These are phyloP conservation scores for Trematocara variabile DNA, from an alignment of 2,113 vertebrate genomes.

Conservation along the genomic window DNA sequence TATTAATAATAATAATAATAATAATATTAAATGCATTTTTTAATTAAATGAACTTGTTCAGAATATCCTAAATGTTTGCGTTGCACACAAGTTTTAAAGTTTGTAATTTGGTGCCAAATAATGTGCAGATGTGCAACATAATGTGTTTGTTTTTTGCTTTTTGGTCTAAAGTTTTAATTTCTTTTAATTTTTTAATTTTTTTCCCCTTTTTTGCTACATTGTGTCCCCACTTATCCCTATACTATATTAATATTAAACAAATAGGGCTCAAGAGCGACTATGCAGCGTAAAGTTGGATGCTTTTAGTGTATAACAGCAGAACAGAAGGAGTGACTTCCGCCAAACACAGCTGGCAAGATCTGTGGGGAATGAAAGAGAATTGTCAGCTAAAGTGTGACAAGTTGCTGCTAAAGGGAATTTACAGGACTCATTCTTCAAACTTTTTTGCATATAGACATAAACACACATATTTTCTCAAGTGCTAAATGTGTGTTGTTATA, in stretches of 20 bases:
- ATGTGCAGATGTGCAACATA: background rate
- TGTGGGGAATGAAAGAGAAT: background rate
- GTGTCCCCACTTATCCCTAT: background rate
- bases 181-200: background rate
- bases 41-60: background rate
- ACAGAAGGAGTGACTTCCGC: background rate
- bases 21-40: background rate
- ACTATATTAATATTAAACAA: background rate
- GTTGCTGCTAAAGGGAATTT: background rate
- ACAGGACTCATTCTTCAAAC: background rate
- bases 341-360: background rate
- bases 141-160: background rate
- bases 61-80: background rate
- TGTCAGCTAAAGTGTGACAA: background rate
- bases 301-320: background rate
- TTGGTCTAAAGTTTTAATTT: background rate
- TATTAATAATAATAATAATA: too few species aligned
- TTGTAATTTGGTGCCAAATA: background rate
- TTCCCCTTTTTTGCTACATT: background rate
- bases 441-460: background rate
- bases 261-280: background rate
- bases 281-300: background rate
- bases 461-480: background rate
- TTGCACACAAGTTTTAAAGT: background rate
- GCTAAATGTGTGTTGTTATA: background rate